Evolutionary conservation across 2,888 invertebrate species (phyloP).

Genomic region (Hermaeophaga mercurialis): DNA sequence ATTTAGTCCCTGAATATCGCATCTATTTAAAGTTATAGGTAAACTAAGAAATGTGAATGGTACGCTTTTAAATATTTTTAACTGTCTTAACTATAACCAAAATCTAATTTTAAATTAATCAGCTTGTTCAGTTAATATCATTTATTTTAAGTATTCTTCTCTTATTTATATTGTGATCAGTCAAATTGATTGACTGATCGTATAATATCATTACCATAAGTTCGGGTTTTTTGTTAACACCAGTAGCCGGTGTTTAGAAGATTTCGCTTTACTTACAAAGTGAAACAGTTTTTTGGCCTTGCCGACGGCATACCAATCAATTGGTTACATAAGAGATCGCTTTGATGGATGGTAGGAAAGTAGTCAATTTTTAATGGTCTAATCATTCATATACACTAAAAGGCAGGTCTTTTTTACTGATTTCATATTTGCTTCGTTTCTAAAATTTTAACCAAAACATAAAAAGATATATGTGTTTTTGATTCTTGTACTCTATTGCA

Average conservation of each 20-base stretch:
- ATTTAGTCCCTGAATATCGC: too few relatives aligned
- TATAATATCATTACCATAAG: constrained; percentile 17
- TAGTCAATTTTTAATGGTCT: constrained; percentile 31
- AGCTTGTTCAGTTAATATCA: too few relatives aligned
- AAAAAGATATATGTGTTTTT: too few relatives aligned
- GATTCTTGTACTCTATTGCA: too few relatives aligned
- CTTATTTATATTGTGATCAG: background rate
- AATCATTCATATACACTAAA: constrained; percentile 18
- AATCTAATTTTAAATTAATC: too few relatives aligned
- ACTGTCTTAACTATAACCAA: too few relatives aligned
- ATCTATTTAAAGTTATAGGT: too few relatives aligned
- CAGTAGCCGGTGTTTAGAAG: constrained; percentile 30
- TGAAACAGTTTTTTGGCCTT: constrained; percentile 41
- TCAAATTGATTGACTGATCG: constrained; percentile 16
- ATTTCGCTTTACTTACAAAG: constrained; percentile 39
- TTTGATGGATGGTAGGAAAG: constrained; percentile 31
- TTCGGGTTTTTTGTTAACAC: constrained; percentile 21
- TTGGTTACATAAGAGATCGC: constrained; percentile 43
- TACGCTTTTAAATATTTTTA: too few relatives aligned
- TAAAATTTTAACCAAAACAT: too few relatives aligned
- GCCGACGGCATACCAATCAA: constrained; percentile 42
- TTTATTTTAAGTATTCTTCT: too few relatives aligned
- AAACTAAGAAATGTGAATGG: too few relatives aligned
- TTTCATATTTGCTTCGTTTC: too few relatives aligned
- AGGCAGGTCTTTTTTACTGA: constrained; percentile 2